Evolutionary conservation across 2,113 vertebrate genomes (phyloP).

Genomic region (Melospiza melodia): DNA sequence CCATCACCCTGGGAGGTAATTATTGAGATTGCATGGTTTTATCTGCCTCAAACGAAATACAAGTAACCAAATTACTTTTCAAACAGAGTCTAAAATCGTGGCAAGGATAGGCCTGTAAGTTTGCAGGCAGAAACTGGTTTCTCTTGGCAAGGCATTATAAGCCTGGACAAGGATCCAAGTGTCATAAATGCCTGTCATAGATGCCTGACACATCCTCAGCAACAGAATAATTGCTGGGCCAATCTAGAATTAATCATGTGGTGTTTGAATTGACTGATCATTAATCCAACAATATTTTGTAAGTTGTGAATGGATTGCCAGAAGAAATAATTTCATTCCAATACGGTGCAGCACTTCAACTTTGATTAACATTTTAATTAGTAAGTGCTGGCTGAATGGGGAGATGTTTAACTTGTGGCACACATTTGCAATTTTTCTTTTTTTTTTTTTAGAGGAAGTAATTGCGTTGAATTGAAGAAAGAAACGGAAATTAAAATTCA

Average conservation of each 20-base stretch:
- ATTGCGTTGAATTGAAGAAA: conserved; percentile 96
- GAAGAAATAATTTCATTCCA: conserved; percentile 56
- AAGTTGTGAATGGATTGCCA: conserved; percentile 64
- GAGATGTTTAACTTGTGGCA: conserved; percentile 67
- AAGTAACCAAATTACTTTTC: neutral
- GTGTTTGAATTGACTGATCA: conserved; percentile 65
- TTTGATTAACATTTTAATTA: conserved; percentile 70
- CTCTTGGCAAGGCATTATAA: conserved; percentile 50
- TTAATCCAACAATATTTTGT: conserved; percentile 59
- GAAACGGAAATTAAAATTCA: conserved; percentile 98
- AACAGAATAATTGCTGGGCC: conserved; percentile 59
- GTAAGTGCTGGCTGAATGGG: conserved; percentile 33
- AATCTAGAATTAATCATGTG: conserved; percentile 51
- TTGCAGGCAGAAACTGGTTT: conserved; percentile 50
- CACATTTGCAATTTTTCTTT: conserved; percentile 56
- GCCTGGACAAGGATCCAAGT: conserved; percentile 17
- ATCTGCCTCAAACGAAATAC: neutral
- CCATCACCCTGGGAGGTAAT: neutral
- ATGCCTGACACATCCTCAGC: conserved; percentile 23
- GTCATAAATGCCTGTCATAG: conserved; percentile 46
- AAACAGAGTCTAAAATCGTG: conserved; percentile 4
- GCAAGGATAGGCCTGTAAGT: conserved; percentile 5
- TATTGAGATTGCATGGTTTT: neutral
- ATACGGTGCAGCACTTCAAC: neutral
- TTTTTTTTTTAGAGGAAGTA: conserved; percentile 87